Evolutionary conservation across 2,888 invertebrate genomes (phyloP).

Genomic region (Drosophila mercatorum): DNA sequence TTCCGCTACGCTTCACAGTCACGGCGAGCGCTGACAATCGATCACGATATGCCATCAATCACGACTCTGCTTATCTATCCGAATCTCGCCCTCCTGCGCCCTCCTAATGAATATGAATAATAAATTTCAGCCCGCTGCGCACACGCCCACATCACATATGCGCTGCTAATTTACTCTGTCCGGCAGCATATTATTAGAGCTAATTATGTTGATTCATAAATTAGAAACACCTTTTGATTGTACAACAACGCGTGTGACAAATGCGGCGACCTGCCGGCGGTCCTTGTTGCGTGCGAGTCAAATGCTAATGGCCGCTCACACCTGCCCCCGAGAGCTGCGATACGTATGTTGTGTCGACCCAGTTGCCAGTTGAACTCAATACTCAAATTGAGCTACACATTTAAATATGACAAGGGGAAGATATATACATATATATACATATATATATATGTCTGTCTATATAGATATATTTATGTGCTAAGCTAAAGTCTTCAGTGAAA

Average conservation of each 20-base stretch:
- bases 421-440: not conserved
- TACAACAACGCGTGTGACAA: constrained; percentile 53
- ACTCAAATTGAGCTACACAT: constrained; percentile 7
- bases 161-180: constrained; percentile 44
- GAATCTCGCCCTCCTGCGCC: not conserved
- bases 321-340: not conserved
- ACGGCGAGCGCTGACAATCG: constrained; percentile 12
- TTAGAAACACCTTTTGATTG: constrained; percentile 73
- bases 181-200: constrained; percentile 56
- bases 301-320: constrained; percentile 40
- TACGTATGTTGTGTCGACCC: constrained; percentile 16
- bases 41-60: constrained; percentile 30
- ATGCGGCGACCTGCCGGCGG: constrained; percentile 18
- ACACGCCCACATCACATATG: constrained; percentile 28
- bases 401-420: constrained; percentile 1
- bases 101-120: constrained; percentile 50
- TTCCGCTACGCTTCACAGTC: not conserved
- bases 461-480: not conserved
- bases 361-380: not conserved
- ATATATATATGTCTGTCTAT: not conserved
- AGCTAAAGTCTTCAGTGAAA: not conserved
- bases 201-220: constrained; percentile 76
- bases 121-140: constrained; percentile 20
- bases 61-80: constrained; percentile 9
- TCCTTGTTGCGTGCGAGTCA: constrained; percentile 34